A percentile compares a stretch with the other conserved stretches of the same genome.
Conservation (phyloP, 2,888 invertebrate species). For the Drosophila eohydei region DNA sequence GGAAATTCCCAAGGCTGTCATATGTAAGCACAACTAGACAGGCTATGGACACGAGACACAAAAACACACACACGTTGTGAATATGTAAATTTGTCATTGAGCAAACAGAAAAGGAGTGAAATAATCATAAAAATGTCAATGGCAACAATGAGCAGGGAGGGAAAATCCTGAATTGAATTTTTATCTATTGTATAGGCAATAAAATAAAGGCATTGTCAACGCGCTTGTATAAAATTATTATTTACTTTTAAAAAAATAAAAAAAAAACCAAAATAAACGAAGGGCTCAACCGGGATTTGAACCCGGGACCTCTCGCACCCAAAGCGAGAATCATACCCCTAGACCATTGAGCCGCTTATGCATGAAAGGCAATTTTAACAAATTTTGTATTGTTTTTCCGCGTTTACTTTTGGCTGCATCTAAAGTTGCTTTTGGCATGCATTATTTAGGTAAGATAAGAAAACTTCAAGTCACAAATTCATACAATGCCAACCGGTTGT, state of each 20-base stretch:
- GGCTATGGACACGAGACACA: conserved; percentile 25
- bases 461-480: background rate
- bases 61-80: conserved; percentile 25
- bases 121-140: conserved; percentile 83
- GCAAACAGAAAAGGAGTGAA: conserved; percentile 81
- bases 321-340: conserved; percentile 89
- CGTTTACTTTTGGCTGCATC: background rate
- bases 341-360: conserved; percentile 87
- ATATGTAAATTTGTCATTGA: conserved; percentile 80
- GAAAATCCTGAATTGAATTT: conserved; percentile 84
- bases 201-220: conserved; percentile 80
- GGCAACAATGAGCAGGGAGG: conserved; percentile 21
- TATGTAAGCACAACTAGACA: conserved; percentile 56
- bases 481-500: conserved; percentile 27
- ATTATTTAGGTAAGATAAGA: conserved; percentile 3
- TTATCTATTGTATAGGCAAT: conserved; percentile 81
- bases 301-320: conserved; percentile 90
- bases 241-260: conserved; percentile 43
- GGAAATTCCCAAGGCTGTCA: conserved; percentile 80
- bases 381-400: conserved; percentile 19
- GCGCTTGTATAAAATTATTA: conserved; percentile 61
- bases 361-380: background rate
- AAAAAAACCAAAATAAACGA: conserved; percentile 7
- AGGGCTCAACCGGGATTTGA: conserved; percentile 89
- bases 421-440: background rate